phyloP scores from a whole-genome alignment of 2,888 invertebrate species.

The Caenorhabditis virilis region DNA sequence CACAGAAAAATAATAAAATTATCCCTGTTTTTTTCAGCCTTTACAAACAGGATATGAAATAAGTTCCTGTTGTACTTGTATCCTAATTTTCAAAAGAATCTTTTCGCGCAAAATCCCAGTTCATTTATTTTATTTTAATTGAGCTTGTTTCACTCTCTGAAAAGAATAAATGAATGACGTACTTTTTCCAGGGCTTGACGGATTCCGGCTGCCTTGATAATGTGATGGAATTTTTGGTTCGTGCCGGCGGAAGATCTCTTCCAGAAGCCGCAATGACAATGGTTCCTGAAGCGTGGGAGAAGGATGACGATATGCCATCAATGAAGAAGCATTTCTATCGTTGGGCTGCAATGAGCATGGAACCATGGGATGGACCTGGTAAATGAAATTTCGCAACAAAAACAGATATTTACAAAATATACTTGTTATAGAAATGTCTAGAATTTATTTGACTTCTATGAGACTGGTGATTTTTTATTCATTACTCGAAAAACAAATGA shows the following conservation, averaged over 20 bases:
- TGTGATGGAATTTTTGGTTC: slow-evolving; percentile 92
- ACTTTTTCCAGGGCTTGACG: slow-evolving; percentile 77
- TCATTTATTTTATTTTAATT: too few relatives aligned
- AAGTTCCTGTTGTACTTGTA: too few relatives aligned
- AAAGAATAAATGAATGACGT: neutral
- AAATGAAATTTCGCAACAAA: too few relatives aligned
- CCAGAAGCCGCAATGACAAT: slow-evolving; percentile 98
- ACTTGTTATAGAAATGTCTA: neutral
- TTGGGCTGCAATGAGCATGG: slow-evolving; percentile 96
- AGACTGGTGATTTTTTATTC: too few relatives aligned
- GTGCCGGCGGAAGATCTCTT: slow-evolving; percentile 86
- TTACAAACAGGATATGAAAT: too few relatives aligned
- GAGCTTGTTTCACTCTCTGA: too few relatives aligned
- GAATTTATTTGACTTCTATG: too few relatives aligned
- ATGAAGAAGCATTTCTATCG: slow-evolving; percentile 94
- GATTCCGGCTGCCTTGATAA: slow-evolving; percentile 98
- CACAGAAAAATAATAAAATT: too few relatives aligned
- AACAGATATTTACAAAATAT: neutral
- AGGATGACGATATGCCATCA: slow-evolving; percentile 77
- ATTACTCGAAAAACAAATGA: too few relatives aligned
- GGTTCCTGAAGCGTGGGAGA: slow-evolving; percentile 74
- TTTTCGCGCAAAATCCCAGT: too few relatives aligned
- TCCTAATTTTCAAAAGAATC: too few relatives aligned
- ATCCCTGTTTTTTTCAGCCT: too few relatives aligned
- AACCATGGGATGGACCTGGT: slow-evolving; percentile 94